Evolutionary conservation across 2,113 vertebrate species (phyloP), one percentile per base, ranked within the genome.

Genomic region (Piaya cayana): DNA sequence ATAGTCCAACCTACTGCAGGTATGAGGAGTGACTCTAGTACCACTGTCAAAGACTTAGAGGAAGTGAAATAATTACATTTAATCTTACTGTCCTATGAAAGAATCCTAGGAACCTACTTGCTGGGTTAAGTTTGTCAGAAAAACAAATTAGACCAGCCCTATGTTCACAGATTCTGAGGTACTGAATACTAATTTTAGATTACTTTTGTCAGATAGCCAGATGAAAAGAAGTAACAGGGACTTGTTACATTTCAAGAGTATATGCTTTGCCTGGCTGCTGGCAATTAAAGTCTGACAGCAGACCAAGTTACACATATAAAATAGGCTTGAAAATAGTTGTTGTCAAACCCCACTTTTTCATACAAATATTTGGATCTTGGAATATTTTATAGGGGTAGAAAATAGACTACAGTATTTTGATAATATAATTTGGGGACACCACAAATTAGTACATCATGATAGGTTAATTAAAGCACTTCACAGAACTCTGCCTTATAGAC

Each of bases 181-280:
- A 53, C 29, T 76, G 95, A 89, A 96, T 89, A 96, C 93, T 91
- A 95, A 94, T 95, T 94, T 95, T 96, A 86, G 88, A 88, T 72
- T 80, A 88, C 65, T 78, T 92, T 91, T 92, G 94, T 94, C 95
- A 92, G 86, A 90, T 88, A 90, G 14, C n/a, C 52, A 95, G 86
- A 95, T 95, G 80, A 96, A 92, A 97, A 95, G 95, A 91, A 95
- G 71, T 96, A 95, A 63, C 94, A 88, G 12, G 26, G 67, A 89
- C 84, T 88, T 95, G 94, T 67, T 92, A 96, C 74, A 87, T 96
- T 97, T 97, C 86, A 95, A 89, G 91, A 78, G 49, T 77, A 47
- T 82, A 92, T 63, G 86, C 39, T 86, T 88, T 74, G 36, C 53
- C 75, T 82, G 53, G 55, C 11, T 90, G 30, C 37, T 56, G 36